Evolutionary conservation across 2,113 vertebrate species (phyloP).

Genomic region (Rynchops niger): DNA sequence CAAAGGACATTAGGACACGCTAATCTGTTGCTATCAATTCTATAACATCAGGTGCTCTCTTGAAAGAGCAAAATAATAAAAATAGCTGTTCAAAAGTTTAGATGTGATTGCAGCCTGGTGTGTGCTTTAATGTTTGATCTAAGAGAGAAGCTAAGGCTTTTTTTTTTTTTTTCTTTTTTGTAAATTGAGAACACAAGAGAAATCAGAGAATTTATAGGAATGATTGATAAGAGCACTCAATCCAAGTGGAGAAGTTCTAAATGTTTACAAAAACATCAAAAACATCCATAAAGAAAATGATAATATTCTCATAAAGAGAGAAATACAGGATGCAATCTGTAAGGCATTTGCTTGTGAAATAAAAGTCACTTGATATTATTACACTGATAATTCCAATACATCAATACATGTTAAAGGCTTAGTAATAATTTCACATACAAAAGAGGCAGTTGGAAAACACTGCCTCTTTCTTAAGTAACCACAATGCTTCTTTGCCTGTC

Average conservation of each 20-base stretch:
- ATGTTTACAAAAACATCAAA: slow-evolving; percentile 36
- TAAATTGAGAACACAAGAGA: slow-evolving; percentile 39
- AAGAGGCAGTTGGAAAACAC: not conserved
- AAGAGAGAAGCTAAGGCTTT: slow-evolving; percentile 33
- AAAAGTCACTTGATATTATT: slow-evolving; percentile 28
- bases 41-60: slow-evolving; percentile 58
- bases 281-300: slow-evolving; percentile 11
- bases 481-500: not conserved
- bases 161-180: not conserved
- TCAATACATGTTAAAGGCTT: slow-evolving; percentile 39
- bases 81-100: slow-evolving; percentile 71
- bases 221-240: slow-evolving; percentile 13
- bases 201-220: slow-evolving; percentile 29
- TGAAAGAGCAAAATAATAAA: slow-evolving; percentile 68
- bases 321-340: slow-evolving; percentile 9
- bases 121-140: slow-evolving; percentile 65
- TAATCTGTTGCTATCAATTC: slow-evolving; percentile 73
- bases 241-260: slow-evolving; percentile 41
- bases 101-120: slow-evolving; percentile 55
- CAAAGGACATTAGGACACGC: slow-evolving; percentile 42
- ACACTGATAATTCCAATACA: slow-evolving; percentile 47
- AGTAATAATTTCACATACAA: slow-evolving; percentile 11
- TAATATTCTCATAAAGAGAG: slow-evolving; percentile 22
- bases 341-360: slow-evolving; percentile 43
- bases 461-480: not conserved